Base-by-base conservation (phyloP, 2,797 vertebrate species). In the Melanotaenia pygmaea region DNA sequence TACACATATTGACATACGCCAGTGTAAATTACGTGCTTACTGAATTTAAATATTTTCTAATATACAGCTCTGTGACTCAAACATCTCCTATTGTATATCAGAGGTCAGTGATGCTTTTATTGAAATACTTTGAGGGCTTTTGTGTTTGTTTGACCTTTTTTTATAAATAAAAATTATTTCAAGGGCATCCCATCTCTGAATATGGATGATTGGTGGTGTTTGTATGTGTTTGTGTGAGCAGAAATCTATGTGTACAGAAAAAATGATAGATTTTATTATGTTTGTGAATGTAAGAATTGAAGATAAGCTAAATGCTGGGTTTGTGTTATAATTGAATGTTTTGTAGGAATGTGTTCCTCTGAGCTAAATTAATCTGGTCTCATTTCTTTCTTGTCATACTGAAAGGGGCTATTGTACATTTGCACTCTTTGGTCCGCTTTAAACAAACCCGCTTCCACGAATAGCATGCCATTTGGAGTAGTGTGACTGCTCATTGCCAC, bases 111-210 rank as follows among this genome's bases (percentile, higher is more conserved):
- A 32, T 28, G 34, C 32, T 56, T 86, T 57, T 43, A 80, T 74
- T 84, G 43, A 67, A 67, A 74, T 50, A 4, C 58, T 59, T 30
- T 32, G 28, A 12, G 4, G 45, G n/a, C 38, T 59, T 67, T 66
- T 75, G 14, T 28, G 24, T 60, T 76, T 54, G 4, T 75, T 66
- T 72, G 67, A 80, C 72, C 75, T 70, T 71, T 40, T 40, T 64
- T 28, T 59, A 5, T 24, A 66, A 69, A 60, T 68, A 72, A 57
- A 51, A 35, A 66, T 57, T 18, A 64, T 53, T 60, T 54, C 51
- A 75, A 76, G 7, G 43, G 4, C 61, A 59, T 50, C 62, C 51
- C 14, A 50, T 26, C 13, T 16, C 14, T 2, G 18, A 67, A 64
- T 47, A 76, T 61, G 2, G 13, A 40, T 61, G 61, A 76, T 4